A percentile compares a stretch with the other conserved stretches of the same genome.
phyloP scores from a whole-genome alignment of 1,140 invertebrate genomes.

The Nephila pilipes region DNA sequence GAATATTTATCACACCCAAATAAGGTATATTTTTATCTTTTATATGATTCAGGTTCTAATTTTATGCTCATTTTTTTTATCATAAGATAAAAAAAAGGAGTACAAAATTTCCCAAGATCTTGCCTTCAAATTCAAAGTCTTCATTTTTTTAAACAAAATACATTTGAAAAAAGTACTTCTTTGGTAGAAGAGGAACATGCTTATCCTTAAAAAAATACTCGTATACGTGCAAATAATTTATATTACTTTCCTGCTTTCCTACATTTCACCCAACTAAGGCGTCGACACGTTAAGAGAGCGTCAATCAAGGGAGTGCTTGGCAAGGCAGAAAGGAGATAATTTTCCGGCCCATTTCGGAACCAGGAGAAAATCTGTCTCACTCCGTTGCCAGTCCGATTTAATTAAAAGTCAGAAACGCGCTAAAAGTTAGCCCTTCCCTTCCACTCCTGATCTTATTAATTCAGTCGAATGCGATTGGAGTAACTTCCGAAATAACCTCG shows the following conservation, averaged over 20 bases:
- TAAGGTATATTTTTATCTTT: no score
- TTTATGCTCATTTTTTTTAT: no score
- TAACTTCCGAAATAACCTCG: background rate
- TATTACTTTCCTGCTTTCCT: background rate
- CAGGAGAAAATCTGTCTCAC: background rate
- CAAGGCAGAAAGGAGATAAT: background rate
- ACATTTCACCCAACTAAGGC: background rate
- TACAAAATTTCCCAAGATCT: no score
- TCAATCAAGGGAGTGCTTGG: background rate
- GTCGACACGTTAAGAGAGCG: background rate
- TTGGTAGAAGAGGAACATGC: no score
- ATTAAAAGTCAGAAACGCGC: slow-evolving; percentile 29
- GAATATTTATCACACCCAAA: no score
- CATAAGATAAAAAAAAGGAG: no score
- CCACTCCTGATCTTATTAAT: slow-evolving; percentile 27
- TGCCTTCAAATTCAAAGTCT: background rate
- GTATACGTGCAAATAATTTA: background rate
- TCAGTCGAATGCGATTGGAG: background rate
- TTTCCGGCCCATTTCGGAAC: background rate
- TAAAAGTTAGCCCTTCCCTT: background rate
- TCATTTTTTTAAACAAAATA: background rate
- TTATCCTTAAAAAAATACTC: no score
- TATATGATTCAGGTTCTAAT: no score
- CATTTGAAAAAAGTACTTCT: background rate
- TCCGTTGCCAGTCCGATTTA: background rate